Conservation (phyloP, 2,888 invertebrate genomes). For the Hirtodrosophila histrioides region DNA sequence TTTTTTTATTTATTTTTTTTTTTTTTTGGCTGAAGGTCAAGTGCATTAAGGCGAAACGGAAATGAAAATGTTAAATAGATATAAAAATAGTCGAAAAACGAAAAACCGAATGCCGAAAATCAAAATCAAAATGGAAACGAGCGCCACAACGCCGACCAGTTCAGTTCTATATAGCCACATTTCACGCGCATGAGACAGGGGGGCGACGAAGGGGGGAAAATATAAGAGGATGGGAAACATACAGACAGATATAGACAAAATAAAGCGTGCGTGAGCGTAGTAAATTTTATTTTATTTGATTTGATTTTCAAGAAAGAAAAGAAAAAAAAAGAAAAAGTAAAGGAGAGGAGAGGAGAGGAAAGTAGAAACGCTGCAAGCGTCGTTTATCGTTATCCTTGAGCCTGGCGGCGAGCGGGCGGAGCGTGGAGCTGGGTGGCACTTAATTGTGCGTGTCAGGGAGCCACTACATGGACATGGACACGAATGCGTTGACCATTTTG, state of each 20-base stretch:
- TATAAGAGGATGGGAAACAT: background rate
- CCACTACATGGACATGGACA: constrained; percentile 57
- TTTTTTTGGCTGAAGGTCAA: constrained; percentile 65
- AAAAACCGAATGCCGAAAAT: constrained; percentile 33
- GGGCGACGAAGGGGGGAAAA: background rate
- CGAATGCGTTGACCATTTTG: constrained; percentile 6
- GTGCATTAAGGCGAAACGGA: constrained; percentile 80
- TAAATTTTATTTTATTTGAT: constrained; percentile 77
- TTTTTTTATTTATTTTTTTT: constrained; percentile 2
- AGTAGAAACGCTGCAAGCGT: constrained; percentile 15
- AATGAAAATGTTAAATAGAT: constrained; percentile 71
- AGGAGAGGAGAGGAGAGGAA: background rate
- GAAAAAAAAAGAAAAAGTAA: constrained; percentile 2
- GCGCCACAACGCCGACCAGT: constrained; percentile 27
- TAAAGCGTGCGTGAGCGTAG: constrained; percentile 60
- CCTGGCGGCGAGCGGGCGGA: constrained; percentile 6
- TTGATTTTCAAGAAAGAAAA: constrained; percentile 52
- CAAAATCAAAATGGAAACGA: constrained; percentile 31
- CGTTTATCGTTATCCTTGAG: constrained; percentile 61
- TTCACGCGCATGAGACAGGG: background rate
- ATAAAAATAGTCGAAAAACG: constrained; percentile 59
- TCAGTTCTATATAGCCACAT: constrained; percentile 19
- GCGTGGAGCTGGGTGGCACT: constrained; percentile 42
- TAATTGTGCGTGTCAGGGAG: constrained; percentile 79
- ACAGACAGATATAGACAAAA: background rate